Evolutionary conservation across 2,797 vertebrate species (phyloP).

Genomic region (Cossypha caffra): DNA sequence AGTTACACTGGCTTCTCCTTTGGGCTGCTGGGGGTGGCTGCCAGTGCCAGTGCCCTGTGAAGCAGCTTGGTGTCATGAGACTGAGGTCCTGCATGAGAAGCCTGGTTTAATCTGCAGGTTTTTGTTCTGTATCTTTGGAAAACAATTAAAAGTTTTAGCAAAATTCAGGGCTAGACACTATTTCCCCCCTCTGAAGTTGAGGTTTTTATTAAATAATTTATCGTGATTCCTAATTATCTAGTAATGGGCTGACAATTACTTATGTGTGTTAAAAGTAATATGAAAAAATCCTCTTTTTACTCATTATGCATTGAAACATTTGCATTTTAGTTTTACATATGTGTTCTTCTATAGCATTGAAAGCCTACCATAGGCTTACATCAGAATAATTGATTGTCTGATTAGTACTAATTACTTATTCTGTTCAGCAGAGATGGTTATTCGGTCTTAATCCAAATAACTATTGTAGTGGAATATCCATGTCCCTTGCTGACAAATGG

Average conservation of each 20-base stretch:
- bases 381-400: not conserved
- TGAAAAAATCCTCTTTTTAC: not conserved
- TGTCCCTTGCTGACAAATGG: not conserved
- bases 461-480: not conserved
- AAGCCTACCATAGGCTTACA: not conserved
- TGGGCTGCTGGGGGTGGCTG: not conserved
- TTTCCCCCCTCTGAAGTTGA: not conserved
- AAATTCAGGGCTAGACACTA: not conserved
- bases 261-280: not conserved
- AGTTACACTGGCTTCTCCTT: not conserved
- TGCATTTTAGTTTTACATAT: conserved; percentile 12
- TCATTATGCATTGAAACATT: not conserved
- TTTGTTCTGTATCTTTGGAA: not conserved
- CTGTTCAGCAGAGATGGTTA: not conserved
- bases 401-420: conserved; percentile 9
- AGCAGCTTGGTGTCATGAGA: not conserved
- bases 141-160: not conserved
- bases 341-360: not conserved
- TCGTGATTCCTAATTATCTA: conserved; percentile 49
- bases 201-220: conserved; percentile 35
- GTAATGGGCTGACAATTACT: conserved; percentile 30
- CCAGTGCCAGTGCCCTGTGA: no score
- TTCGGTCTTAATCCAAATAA: conserved; percentile 4
- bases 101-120: not conserved
- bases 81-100: not conserved